A percentile compares a stretch with the other conserved stretches of the same genome.
phyloP scores from a whole-genome alignment of 2,888 invertebrate genomes.

The Zaprionus obscuricornis region DNA sequence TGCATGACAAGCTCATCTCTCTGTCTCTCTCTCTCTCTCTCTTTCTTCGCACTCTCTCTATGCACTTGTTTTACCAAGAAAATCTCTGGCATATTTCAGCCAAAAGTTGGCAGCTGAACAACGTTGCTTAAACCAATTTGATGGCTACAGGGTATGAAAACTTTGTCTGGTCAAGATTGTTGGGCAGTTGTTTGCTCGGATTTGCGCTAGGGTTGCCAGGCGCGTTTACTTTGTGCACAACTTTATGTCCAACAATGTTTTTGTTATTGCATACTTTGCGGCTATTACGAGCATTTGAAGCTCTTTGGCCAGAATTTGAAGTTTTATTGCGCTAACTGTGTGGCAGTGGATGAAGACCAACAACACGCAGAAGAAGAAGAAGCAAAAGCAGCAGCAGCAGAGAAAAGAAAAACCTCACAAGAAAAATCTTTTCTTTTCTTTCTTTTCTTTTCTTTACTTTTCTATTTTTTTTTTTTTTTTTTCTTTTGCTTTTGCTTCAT shows the following conservation, averaged over 20 bases:
- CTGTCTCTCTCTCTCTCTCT: no score
- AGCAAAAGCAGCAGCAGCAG: conserved; percentile 8
- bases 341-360: conserved; percentile 19
- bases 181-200: conserved; percentile 28
- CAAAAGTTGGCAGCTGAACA: no score
- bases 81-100: no score
- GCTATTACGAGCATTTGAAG: conserved; percentile 58
- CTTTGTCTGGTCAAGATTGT: conserved; percentile 50
- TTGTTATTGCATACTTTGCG: conserved; percentile 66
- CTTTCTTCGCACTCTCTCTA: no score
- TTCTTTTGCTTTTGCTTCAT: no score
- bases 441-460: no score
- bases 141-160: conserved; percentile 24
- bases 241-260: conserved; percentile 42
- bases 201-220: conserved; percentile 32
- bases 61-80: no score
- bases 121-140: no score
- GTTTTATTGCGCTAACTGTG: conserved; percentile 59
- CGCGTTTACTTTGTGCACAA: conserved; percentile 42
- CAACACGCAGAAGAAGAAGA: background rate
- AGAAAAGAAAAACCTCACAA: conserved; percentile 8
- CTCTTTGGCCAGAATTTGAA: conserved; percentile 39
- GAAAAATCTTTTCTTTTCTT: conserved; percentile 35
- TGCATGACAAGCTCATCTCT: no score
- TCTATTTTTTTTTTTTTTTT: conserved; percentile 23